phyloP scores from a whole-genome alignment of 2,888 invertebrate genomes.

The Ptychoptera contaminata region DNA sequence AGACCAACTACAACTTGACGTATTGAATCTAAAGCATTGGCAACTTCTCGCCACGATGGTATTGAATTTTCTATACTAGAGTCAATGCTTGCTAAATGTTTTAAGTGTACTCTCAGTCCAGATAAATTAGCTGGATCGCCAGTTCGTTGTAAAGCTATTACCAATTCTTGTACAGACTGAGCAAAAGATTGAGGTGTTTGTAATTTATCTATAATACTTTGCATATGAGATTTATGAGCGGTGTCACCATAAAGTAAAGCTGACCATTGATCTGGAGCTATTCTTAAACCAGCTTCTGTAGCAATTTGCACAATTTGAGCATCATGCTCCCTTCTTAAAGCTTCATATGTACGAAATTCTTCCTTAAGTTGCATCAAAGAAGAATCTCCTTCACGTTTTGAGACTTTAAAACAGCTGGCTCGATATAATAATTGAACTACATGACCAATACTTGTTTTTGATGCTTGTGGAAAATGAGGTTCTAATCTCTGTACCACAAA shows the following conservation, averaged over 20 bases:
- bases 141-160: conserved; percentile 78
- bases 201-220: conserved; percentile 74
- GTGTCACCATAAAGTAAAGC: conserved; percentile 91
- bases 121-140: conserved; percentile 70
- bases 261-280: conserved; percentile 98
- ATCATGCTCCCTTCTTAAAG: conserved; percentile 87
- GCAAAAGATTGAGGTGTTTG: conserved; percentile 89
- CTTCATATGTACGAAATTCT: conserved; percentile 90
- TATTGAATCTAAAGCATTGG: conserved; percentile 50
- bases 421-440: conserved; percentile 95
- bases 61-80: conserved; percentile 55
- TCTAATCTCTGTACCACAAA: conserved; percentile 94
- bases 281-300: conserved; percentile 88
- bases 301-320: conserved; percentile 98
- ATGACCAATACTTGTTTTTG: conserved; percentile 97
- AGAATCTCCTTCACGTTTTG: conserved; percentile 91
- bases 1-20: conserved; percentile 57
- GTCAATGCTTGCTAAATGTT: conserved; percentile 74
- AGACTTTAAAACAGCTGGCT: conserved; percentile 97
- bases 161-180: conserved; percentile 78
- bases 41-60: conserved; percentile 47
- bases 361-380: conserved; percentile 96
- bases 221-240: conserved; percentile 95
- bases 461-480: conserved; percentile 90
- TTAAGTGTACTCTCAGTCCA: conserved; percentile 60